Evolutionary conservation across 2,888 invertebrate species (phyloP).

Genomic region (Hirtodrosophila histrioides): DNA sequence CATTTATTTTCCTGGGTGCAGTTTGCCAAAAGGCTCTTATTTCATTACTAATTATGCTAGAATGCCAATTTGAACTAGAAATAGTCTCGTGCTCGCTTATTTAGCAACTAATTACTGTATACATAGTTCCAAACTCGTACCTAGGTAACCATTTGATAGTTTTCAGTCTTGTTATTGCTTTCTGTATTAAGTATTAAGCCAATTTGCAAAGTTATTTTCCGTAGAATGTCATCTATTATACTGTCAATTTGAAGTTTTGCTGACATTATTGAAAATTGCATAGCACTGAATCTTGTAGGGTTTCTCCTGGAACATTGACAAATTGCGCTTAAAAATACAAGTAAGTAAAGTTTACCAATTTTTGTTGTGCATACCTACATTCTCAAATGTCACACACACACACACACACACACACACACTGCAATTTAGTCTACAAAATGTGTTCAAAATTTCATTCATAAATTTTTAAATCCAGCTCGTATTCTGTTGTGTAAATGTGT

Average conservation of each 20-base stretch:
- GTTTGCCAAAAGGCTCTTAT: too few relatives aligned
- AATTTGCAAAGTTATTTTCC: slow-evolving; percentile 23
- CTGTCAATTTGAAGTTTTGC: slow-evolving; percentile 20
- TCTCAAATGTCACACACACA: slow-evolving; percentile 1
- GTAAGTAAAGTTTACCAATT: slow-evolving; percentile 37
- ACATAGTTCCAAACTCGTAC: neutral
- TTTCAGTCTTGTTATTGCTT: slow-evolving; percentile 2
- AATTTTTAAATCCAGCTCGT: slow-evolving; percentile 58
- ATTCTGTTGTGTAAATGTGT: slow-evolving; percentile 24
- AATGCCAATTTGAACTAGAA: too few relatives aligned
- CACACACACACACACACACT: slow-evolving; percentile 9
- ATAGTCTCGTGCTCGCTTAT: neutral
- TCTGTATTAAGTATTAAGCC: slow-evolving; percentile 1
- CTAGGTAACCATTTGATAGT: too few relatives aligned
- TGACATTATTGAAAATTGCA: slow-evolving; percentile 18
- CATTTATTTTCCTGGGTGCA: too few relatives aligned
- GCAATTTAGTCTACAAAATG: slow-evolving; percentile 33
- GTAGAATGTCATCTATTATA: slow-evolving; percentile 20
- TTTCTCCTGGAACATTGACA: slow-evolving; percentile 37
- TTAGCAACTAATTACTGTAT: neutral
- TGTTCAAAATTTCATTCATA: slow-evolving; percentile 64
- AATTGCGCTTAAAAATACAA: slow-evolving; percentile 44
- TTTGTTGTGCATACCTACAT: slow-evolving; percentile 9
- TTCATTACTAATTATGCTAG: too few relatives aligned
- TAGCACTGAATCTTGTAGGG: slow-evolving; percentile 5